A percentile compares a stretch with the other conserved stretches of the same genome.
Conservation (phyloP, 2,888 invertebrate genomes). For the Pantelozetes paolii region DNA sequence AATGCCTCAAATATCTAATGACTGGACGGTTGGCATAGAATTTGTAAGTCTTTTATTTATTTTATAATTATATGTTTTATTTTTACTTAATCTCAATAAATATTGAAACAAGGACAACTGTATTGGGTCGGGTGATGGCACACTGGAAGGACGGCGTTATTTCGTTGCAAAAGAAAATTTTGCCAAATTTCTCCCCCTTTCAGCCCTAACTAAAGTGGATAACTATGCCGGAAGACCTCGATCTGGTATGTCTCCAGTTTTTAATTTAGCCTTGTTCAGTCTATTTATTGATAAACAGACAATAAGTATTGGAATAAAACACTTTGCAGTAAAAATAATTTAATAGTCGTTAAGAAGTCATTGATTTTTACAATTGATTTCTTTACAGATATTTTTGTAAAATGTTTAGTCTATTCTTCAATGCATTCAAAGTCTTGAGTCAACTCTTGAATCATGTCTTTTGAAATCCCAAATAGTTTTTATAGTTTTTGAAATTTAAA, state of each 20-base stretch:
- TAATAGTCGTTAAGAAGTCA: not conserved
- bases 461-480: too few relatives aligned
- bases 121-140: slow-evolving; percentile 56
- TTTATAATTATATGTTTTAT: not conserved
- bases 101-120: slow-evolving; percentile 52
- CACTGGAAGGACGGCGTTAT: slow-evolving; percentile 53
- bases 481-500: too few relatives aligned
- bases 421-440: not conserved
- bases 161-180: slow-evolving; percentile 54
- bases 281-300: too few relatives aligned
- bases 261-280: too few relatives aligned
- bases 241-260: slow-evolving; percentile 40
- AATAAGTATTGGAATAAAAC: too few relatives aligned
- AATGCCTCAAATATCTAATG: slow-evolving; percentile 52
- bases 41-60: slow-evolving; percentile 53
- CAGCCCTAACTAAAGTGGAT: slow-evolving; percentile 53
- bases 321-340: not conserved
- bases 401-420: too few relatives aligned
- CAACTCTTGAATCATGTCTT: not conserved
- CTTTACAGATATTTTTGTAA: too few relatives aligned
- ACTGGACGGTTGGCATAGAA: slow-evolving; percentile 55
- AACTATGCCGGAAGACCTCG: slow-evolving; percentile 44
- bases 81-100: too few relatives aligned
- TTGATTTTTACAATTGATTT: slow-evolving; percentile 7
- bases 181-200: slow-evolving; percentile 56